Evolutionary conservation across 2,113 vertebrate species (phyloP), one percentile per base, ranked within the genome.

Genomic region (Melanocharis versteri): DNA sequence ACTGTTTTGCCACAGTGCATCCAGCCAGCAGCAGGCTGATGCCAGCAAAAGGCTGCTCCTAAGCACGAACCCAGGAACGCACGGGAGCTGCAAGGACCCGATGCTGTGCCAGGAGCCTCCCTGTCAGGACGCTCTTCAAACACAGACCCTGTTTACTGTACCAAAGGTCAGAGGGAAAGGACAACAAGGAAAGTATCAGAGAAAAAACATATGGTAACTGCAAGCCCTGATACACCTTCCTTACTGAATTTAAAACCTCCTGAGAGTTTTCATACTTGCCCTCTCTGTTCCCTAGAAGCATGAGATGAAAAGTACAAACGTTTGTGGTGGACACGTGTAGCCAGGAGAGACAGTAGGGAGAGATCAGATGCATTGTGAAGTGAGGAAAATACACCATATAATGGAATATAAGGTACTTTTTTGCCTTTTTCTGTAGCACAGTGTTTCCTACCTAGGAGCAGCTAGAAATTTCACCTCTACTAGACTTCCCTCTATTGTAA

Each of bases 151-250:
- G 31, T 83, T 90, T 77, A 66, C 33, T 27, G 11, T 69, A 66
- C 80, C 80, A 37, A 87, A 90, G 93, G 83, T 79, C 91, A 93
- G 48, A 75, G 57, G 48, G 57, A 53, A 87, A 70, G n/a, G 44
- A 84, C 47, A 81, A 66, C 47, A 75, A 65, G 62, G 37, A 40
- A 71, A 86, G 54, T 7, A 83, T 13, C 39, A 77, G 35, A 78
- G 40, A 60, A 68, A 91, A 78, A 90, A 48, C 0, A 0, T 10
- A 68, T 3, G 7, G 11, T 60, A 76, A 80, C 58, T 57, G 44
- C 31, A 33, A 60, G 45, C 50, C 44, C 68, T 13, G 13, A 68
- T 26, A 62, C 2, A 75, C 37, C 21, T 26, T 57, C 30, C 31
- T 45, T 39, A 42, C 20, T 27, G 37, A 80, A 68, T 16, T 39